Conservation (phyloP, 2,888 invertebrate species). For the Dolichopus griseipennis region DNA sequence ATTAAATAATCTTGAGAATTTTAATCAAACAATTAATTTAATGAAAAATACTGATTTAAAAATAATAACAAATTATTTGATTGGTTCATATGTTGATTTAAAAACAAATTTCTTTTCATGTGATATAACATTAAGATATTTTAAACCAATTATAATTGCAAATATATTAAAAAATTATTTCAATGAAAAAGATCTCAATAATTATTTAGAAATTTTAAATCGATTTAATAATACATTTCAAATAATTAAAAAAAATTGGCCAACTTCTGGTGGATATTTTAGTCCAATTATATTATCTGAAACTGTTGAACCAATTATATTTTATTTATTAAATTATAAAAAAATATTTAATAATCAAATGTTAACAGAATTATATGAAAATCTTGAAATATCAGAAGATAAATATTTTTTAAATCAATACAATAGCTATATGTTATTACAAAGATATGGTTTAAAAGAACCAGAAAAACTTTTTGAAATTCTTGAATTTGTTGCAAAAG, state of each 20-base stretch:
- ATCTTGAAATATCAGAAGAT: not conserved
- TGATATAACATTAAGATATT: not conserved
- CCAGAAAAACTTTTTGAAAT: not conserved
- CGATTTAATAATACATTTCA: not conserved
- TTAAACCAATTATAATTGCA: not conserved
- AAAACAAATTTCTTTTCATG: not conserved
- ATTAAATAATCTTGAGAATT: not conserved
- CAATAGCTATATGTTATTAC: not conserved
- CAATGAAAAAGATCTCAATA: not conserved
- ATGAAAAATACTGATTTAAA: not conserved
- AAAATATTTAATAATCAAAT: not conserved
- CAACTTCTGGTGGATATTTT: not conserved
- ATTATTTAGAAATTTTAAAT: not conserved
- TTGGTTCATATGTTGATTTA: not conserved
- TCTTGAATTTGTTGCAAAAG: not conserved
- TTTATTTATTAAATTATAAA: not conserved
- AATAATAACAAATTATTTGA: not conserved
- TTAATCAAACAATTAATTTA: slow-evolving; percentile 2
- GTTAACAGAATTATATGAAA: not conserved
- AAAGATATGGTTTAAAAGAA: not conserved
- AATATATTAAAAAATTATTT: not conserved
- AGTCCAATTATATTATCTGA: not conserved
- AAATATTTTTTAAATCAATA: slow-evolving; percentile 1
- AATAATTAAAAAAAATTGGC: not conserved
- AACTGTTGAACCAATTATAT: not conserved